Conservation (phyloP, 2,888 invertebrate species). For the Drosophila pseudotalamancana region DNA sequence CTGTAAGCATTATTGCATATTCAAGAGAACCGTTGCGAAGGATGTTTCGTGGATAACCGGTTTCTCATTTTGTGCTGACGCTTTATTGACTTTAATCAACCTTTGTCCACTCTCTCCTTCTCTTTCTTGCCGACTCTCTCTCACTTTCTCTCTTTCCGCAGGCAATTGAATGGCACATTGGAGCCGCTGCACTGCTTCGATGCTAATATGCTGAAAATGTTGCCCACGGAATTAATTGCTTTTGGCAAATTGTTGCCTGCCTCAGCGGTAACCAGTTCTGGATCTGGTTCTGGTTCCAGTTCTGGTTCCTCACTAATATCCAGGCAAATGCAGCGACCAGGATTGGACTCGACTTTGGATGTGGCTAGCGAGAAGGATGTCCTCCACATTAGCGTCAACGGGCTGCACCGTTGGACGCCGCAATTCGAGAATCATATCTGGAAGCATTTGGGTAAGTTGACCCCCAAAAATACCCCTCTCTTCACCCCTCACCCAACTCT, state of each 20-base stretch:
- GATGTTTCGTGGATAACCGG: background rate
- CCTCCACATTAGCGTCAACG: conserved; percentile 83
- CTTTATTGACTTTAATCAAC: conserved; percentile 22
- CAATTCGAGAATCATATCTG: conserved; percentile 84
- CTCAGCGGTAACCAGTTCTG: conserved; percentile 32
- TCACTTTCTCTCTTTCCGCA: conserved; percentile 30
- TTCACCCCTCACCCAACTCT: too few species aligned
- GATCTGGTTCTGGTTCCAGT: conserved; percentile 21
- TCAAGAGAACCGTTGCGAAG: background rate
- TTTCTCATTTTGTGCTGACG: conserved; percentile 31
- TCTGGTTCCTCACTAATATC: conserved; percentile 37
- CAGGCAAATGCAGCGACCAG: conserved; percentile 55
- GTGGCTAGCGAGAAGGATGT: conserved; percentile 68
- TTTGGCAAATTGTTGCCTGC: conserved; percentile 83
- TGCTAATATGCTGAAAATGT: conserved; percentile 83
- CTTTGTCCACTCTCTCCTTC: background rate
- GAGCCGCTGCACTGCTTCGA: conserved; percentile 82
- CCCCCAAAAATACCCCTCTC: background rate
- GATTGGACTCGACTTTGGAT: conserved; percentile 28
- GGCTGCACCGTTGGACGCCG: conserved; percentile 83
- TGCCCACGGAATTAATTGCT: conserved; percentile 84
- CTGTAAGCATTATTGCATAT: background rate
- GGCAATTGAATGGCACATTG: conserved; percentile 84
- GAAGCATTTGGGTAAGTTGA: conserved; percentile 83
- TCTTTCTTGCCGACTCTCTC: background rate